Base-by-base conservation (phyloP, 2,113 vertebrate species). In the Elaphurus davidianus region DNA sequence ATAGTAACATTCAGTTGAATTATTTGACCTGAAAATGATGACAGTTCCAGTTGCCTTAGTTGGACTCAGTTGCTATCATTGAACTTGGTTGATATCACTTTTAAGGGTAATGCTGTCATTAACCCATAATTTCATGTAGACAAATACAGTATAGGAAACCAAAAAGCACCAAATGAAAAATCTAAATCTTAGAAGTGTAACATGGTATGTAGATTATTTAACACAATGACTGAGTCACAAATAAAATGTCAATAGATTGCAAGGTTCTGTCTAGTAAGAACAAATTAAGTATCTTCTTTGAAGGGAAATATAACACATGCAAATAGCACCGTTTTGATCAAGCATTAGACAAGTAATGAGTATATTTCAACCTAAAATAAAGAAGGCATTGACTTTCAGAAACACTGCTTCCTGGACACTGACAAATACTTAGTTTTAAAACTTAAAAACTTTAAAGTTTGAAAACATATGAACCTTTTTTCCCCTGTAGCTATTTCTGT, bases 351-450 rank as follows among this genome's bases (percentile, higher is more conserved):
- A 88, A 79, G 12, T 30, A 30, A 50, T 59, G n/a, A 45, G 21
- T 79, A 33, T 52, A 85, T 92, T 96, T 93, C 50, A 74, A 13
- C 12, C n/a, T 93, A 83, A 55, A 96, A 91, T 96, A 93, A 76
- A 84, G 15, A 94, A 76, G 78, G 36, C 60, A 87, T 71, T 86
- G 59, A 79, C 52, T 79, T 96, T 76, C 36, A 93, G 55, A 91
- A 89, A 79, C 0, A 50, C 12, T 19, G 2, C 57, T 54, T 90
- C 52, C 85, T 79, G 55, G 1, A 96, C 43, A 17, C 64, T 96
- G 55, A 87, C 59, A 94, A 62, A 36, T 40, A 54, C 81, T 83
- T 81, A 52, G 47, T 81, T 83, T 83, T 55, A 27, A 83, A 83
- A 83, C 52, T 83, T 83, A 25, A 83, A 83, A 83, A 83, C 52